Base-by-base conservation (phyloP, 1,140 invertebrate species). In the Drosophila repletoides region DNA sequence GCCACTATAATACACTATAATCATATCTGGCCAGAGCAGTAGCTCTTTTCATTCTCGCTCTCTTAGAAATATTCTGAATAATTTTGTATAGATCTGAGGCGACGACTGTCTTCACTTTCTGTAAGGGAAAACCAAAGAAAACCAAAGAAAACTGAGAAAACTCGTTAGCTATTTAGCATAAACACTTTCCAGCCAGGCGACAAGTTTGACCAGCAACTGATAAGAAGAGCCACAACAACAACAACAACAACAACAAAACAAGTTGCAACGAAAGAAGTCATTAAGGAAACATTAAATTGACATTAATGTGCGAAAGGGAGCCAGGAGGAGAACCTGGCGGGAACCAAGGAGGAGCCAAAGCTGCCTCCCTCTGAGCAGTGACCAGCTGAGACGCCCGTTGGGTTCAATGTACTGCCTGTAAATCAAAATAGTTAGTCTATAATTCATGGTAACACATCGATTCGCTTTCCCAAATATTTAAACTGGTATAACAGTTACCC, bases 251-350 rank as follows among this genome's bases (percentile, higher is more conserved):
- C 29, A 21, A 5, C 46, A 40, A 36, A 66, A 55, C 56, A 86
- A 86, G 55, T 86, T 80, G 75, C 81, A 79, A 43, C 71, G 55
- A 68, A 84, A 86, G 80, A 86, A 81, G 81, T 87, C 81, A 87
- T 87, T 87, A 87, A 81, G 81, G 81, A 87, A 87, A 87, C 81
- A 87, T 87, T 87, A 87, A 87, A 87, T 87, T 87, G 81, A 87
- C 81, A 87, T 87, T 87, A 87, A 87, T 86, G 81, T 80, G 49
- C 53, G 21, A 36, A 12, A 22, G 34, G 9, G 5, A 5, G 17
- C 29, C 6, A 14, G 19, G 2, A 10, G 15, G 29, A 45, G 60
- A 4, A 17, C 24, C 43, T n/a, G n/a, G n/a, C n/a, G n/a, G n/a
- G n/a, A n/a, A n/a, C 17, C 15, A 19, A 48, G 45, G n/a, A n/a